Base-by-base conservation (phyloP, 2,113 vertebrate species). In the Hyla sarda region DNA sequence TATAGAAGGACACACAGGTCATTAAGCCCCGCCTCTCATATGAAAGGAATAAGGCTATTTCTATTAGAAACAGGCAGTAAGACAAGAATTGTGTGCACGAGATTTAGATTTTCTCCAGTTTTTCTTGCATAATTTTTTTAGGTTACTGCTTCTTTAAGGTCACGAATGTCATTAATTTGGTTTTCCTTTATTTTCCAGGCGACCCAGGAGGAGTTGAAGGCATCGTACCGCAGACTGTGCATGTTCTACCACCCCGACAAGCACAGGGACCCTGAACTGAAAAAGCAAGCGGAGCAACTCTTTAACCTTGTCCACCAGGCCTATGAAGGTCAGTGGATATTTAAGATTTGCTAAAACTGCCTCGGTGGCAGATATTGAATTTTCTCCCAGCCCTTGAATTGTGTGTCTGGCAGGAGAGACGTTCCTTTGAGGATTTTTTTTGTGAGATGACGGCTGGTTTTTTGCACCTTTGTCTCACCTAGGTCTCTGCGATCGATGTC, bases 241-340 rank as follows among this genome's bases (percentile, higher is more conserved):
- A 98, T 99, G 98, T 92, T 99, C 0, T 99, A 99, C 94, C 98
- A 99, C 81, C 98, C 98, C 0, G 98, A 99, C 94, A 99, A 99
- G 93, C 98, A 99, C 94, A 88, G 97, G 50, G 97, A 99, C 92
- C 97, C 97, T 0, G 97, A 99, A 88, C 95, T 99, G 78, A 99
- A 99, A 86, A 91, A 50, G 0, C 97, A 99, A 74, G 98, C 98
- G 0, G 97, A 99, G 30, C 94, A 93, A 23, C 96, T 99, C 25
- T 99, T 99, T 89, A 99, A 98, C 94, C 95, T 98, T 1, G 96
- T 98, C 14, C 98, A 99, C 87, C 96, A 98, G 92, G 98, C 98
- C 2, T 99, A 99, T 92, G 96, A 99, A 97, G 98, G 98, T 99
- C 90, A 90, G 93, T 84, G 37, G 25, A 28, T 85, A 82, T 8